Evolutionary conservation across 1,140 invertebrate genomes (phyloP).

Genomic region (Nasonia longicornis): DNA sequence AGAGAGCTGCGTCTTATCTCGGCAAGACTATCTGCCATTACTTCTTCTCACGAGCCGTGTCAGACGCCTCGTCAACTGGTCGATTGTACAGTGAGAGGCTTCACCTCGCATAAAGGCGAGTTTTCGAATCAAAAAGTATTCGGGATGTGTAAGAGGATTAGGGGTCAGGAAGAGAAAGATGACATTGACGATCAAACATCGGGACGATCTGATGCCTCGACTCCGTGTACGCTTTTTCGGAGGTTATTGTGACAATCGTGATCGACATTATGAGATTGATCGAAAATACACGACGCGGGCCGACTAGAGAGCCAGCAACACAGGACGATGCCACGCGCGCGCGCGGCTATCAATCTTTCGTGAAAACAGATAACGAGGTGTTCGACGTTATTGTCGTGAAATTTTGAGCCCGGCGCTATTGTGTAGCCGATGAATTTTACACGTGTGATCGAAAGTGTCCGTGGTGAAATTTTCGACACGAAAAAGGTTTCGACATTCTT

Average conservation of each 20-base stretch:
- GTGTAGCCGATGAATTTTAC: not conserved
- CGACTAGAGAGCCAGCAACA: not conserved
- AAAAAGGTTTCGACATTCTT: slow-evolving; percentile 1
- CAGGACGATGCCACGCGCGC: not conserved
- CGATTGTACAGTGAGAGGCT: not conserved
- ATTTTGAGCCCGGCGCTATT: not conserved
- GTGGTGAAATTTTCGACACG: slow-evolving; percentile 6
- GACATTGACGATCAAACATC: slow-evolving; percentile 31
- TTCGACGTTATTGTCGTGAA: slow-evolving; percentile 11
- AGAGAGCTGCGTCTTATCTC: slow-evolving; percentile 55
- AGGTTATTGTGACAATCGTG: slow-evolving; percentile 45
- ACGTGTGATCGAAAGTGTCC: not conserved
- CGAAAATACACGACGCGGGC: slow-evolving; percentile 2
- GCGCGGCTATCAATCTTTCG: slow-evolving; percentile 25
- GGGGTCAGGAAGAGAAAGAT: not conserved
- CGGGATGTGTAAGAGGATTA: slow-evolving; percentile 10
- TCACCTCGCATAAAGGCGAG: not conserved
- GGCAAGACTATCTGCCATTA: slow-evolving; percentile 58
- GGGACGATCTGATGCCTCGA: not conserved
- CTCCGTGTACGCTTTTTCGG: not conserved
- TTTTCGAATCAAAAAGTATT: slow-evolving; percentile 26
- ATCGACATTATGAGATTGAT: slow-evolving; percentile 37
- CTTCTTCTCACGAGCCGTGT: slow-evolving; percentile 51
- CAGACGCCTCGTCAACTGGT: not conserved
- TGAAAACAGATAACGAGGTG: slow-evolving; percentile 25